Percentiles rank a stretch among this genome's conserved stretches.
phyloP scores from a whole-genome alignment of 1,140 invertebrate species.

The Scaptomyza hsui region DNA sequence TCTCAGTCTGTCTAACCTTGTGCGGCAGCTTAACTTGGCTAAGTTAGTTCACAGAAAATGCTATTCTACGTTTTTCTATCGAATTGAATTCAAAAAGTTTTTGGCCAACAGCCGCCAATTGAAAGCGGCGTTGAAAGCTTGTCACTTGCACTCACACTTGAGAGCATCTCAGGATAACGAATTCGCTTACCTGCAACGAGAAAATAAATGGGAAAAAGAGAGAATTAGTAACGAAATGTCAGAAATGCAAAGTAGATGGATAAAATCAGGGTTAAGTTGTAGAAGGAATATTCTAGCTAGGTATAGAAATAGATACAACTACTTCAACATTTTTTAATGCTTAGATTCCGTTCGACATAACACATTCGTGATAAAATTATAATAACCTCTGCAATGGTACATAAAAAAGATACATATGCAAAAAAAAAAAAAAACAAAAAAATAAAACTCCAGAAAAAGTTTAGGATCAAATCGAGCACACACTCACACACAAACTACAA shows the following conservation, averaged over 20 bases:
- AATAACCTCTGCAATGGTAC: constrained; percentile 46
- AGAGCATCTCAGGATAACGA: not conserved
- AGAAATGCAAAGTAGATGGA: not conserved
- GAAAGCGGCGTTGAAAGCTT: constrained; percentile 47
- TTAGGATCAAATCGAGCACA: constrained; percentile 49
- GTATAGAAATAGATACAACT: too few relatives aligned
- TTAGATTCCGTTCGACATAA: too few relatives aligned
- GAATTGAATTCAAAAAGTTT: constrained; percentile 48
- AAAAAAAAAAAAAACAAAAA: too few relatives aligned
- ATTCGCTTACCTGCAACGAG: constrained; percentile 58
- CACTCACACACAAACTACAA: constrained; percentile 23
- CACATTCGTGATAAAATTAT: constrained; percentile 4
- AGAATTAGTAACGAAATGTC: constrained; percentile 6
- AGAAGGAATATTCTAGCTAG: too few relatives aligned
- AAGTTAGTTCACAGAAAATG: not conserved
- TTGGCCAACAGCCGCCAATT: constrained; percentile 53
- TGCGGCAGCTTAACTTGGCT: not conserved
- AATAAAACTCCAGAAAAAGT: constrained; percentile 43
- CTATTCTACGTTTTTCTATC: not conserved
- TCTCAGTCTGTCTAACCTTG: not conserved
- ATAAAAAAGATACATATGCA: constrained; percentile 15
- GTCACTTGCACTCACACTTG: constrained; percentile 63
- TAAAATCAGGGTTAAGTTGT: too few relatives aligned
- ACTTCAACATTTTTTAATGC: too few relatives aligned
- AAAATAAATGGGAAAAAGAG: not conserved